These are phyloP conservation scores for Ptychadena robeensis DNA, from an alignment of 2,797 vertebrate genomes.

Conservation along the genomic window DNA sequence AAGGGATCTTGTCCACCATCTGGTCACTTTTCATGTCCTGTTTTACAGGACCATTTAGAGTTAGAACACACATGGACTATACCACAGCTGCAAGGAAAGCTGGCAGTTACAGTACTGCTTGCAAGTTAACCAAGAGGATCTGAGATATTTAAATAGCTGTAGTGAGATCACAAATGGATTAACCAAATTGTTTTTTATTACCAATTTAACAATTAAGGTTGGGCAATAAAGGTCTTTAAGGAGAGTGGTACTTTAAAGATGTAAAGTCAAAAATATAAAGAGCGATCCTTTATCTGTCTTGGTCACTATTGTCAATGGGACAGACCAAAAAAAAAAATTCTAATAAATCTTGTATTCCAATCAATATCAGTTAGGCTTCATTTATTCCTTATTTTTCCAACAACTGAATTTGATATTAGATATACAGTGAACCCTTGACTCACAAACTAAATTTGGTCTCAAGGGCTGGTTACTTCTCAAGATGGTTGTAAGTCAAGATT, in stretches of 20 bases:
- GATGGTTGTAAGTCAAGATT: too few species aligned
- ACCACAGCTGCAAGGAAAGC: slow-evolving; percentile 5
- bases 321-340: too few species aligned
- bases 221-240: background rate
- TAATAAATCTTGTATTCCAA: too few species aligned
- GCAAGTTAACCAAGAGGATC: slow-evolving; percentile 2
- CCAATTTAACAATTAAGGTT: background rate
- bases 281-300: too few species aligned
- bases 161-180: background rate
- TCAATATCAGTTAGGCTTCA: too few species aligned
- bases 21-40: slow-evolving; percentile 5
- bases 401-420: too few species aligned
- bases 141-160: background rate
- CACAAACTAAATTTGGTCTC: too few species aligned
- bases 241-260: background rate
- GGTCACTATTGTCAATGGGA: too few species aligned
- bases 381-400: too few species aligned
- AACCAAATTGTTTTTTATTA: background rate
- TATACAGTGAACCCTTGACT: too few species aligned
- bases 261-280: too few species aligned
- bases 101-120: background rate
- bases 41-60: background rate
- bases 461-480: too few species aligned
- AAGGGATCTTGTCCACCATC: background rate
- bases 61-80: background rate